Evolutionary conservation across 1,140 invertebrate genomes (phyloP), one percentile per base, ranked within the genome.

Genomic region (Hyposmocoma kahamanoa): DNA sequence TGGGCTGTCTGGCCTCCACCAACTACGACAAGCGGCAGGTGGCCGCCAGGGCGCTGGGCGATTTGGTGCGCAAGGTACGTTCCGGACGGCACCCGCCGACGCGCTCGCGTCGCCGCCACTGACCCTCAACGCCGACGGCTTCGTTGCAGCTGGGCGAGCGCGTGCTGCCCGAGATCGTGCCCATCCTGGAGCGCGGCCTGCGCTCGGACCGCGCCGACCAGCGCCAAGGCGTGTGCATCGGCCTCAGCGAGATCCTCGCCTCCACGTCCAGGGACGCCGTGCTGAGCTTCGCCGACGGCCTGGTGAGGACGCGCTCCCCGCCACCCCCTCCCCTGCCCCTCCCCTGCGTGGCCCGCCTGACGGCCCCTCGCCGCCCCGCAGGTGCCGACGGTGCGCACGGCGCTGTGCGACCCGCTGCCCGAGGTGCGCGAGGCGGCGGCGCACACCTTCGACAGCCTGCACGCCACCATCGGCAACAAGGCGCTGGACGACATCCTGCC

Each of bases 401-500:
- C 97, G 2, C 87, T 99, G 15, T 96, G 95, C 67, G 98, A 99
- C 91, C 94, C 96, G 0, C 76, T 97, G 53, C 93, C 95, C 1
- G 95, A 97, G 87, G 97, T 99, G 6, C 88, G 98, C 39, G 89
- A 94, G 81, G 97, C 97, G 17, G 98, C 98, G 4, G 97, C 98
- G 5, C 94, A 96, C 69, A 98, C 98, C 0, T 99, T 99, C 84
- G 97, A 98, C 69, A 95, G 94, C 67, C 89, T 99, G 30, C 97
- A 99, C 88, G 91, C 92, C 24, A 98, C 96, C 24, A 96, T 99
- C 22, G 98, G 98, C 32, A 91, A 93, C 22, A 90, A 96, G 64
- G 98, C 98, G 22, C 87, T 99, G n/a, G 98, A 99, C 87, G 98
- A 99, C 71, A 99, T 99, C 82, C 83, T 99, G 43, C 96, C 97